phyloP scores from a whole-genome alignment of 2,113 vertebrate genomes.

The Pachycephala philippinensis region DNA sequence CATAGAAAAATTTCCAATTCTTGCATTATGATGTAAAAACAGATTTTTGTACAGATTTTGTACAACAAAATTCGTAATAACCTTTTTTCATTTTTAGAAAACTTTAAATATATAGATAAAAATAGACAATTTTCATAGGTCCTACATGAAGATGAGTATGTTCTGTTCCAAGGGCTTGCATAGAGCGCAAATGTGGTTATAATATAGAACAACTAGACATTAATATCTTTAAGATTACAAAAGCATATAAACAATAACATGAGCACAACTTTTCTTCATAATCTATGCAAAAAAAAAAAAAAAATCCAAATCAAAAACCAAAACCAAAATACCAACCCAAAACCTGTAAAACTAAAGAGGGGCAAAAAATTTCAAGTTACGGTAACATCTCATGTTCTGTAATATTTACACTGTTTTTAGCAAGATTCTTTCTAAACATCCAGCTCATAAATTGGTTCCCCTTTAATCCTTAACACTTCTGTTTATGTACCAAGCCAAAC shows the following conservation, averaged over 20 bases:
- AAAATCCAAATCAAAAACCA: background rate
- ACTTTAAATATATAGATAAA: slow-evolving; percentile 91
- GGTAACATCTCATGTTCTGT: slow-evolving; percentile 70
- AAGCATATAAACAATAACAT: slow-evolving; percentile 79
- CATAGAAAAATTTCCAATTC: slow-evolving; percentile 85
- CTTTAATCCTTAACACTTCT: slow-evolving; percentile 66
- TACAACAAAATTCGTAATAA: slow-evolving; percentile 88
- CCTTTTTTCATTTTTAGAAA: slow-evolving; percentile 88
- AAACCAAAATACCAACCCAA: slow-evolving; percentile 60
- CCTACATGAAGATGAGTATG: slow-evolving; percentile 85
- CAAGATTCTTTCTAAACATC: slow-evolving; percentile 70
- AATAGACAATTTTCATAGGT: slow-evolving; percentile 89
- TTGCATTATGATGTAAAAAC: slow-evolving; percentile 87
- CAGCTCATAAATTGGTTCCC: slow-evolving; percentile 57
- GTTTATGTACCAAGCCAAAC: slow-evolving; percentile 72
- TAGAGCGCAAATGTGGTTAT: slow-evolving; percentile 83
- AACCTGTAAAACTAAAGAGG: slow-evolving; percentile 69
- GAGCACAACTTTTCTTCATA: slow-evolving; percentile 73
- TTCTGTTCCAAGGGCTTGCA: slow-evolving; percentile 86
- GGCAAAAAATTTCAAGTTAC: slow-evolving; percentile 65
- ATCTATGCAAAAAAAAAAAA: slow-evolving; percentile 65
- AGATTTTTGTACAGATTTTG: slow-evolving; percentile 87
- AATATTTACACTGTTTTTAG: slow-evolving; percentile 80
- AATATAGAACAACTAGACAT: slow-evolving; percentile 82
- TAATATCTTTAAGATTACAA: slow-evolving; percentile 78